Evolutionary conservation across 2,113 vertebrate species (phyloP).

Genomic region (Spheniscus mendiculus): DNA sequence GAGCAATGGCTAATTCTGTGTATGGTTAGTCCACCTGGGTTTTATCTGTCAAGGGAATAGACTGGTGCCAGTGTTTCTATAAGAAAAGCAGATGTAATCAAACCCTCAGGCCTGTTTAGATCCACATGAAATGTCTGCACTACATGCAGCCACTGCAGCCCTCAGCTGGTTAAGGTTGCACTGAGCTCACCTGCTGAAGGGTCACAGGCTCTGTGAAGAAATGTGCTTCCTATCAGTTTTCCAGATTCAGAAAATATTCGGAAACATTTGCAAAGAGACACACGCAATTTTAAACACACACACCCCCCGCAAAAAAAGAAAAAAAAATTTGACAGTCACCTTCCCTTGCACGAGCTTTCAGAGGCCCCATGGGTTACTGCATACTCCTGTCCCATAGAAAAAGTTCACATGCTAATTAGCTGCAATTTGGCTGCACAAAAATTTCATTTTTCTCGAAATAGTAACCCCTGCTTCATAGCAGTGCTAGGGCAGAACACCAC

Average conservation of each 20-base stretch:
- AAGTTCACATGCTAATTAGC: neutral
- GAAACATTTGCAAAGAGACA: neutral
- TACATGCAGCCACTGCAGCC: neutral
- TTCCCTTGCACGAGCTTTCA: neutral
- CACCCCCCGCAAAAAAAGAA: fast-evolving
- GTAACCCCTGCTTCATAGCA: neutral
- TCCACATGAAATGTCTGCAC: neutral
- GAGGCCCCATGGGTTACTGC: neutral
- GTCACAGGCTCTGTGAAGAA: neutral
- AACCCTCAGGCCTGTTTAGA: neutral
- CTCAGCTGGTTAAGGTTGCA: neutral
- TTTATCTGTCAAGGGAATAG: neutral
- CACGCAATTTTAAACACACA: neutral
- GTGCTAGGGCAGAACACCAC: neutral
- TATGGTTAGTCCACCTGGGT: neutral
- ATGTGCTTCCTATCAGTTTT: neutral
- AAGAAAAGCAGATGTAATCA: neutral
- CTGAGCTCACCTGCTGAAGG: neutral
- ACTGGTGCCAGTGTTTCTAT: neutral
- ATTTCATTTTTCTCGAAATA: neutral
- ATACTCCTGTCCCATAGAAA: neutral
- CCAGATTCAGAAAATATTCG: neutral
- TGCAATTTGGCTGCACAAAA: neutral
- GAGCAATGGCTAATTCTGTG: neutral
- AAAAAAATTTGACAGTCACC: neutral